Evolutionary conservation across 2,888 invertebrate species (phyloP).

Genomic region (Sinopyrophorus schimmeli): DNA sequence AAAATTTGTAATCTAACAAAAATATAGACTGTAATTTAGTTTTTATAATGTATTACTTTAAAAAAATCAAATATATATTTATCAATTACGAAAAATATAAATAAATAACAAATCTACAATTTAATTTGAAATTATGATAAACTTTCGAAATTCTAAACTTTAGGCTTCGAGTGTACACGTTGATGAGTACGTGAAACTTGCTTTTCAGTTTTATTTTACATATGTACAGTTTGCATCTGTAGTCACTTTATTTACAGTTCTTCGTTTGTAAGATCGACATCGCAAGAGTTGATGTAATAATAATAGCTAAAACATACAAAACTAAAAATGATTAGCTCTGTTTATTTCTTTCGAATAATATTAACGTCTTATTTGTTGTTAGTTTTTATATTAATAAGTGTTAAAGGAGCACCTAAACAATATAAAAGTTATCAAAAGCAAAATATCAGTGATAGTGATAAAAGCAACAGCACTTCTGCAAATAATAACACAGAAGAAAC

Average conservation of each 20-base stretch:
- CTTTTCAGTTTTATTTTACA: slow-evolving; percentile 9
- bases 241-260: slow-evolving; percentile 13
- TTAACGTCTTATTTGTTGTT: neutral
- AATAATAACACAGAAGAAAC: slow-evolving; percentile 7
- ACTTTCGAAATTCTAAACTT: slow-evolving; percentile 2
- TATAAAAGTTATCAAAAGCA: neutral
- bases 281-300: neutral
- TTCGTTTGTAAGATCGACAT: slow-evolving; percentile 10
- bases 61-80: too few relatives aligned
- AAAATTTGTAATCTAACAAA: too few relatives aligned
- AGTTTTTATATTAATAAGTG: slow-evolving; percentile 1
- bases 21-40: too few relatives aligned
- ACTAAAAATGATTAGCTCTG: slow-evolving; percentile 6
- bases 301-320: neutral
- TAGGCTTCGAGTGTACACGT: neutral
- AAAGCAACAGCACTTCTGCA: neutral
- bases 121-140: too few relatives aligned
- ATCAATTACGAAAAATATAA: too few relatives aligned
- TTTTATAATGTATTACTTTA: too few relatives aligned
- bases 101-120: too few relatives aligned
- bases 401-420: slow-evolving; percentile 14
- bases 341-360: neutral
- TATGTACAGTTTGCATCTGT: slow-evolving; percentile 4
- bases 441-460: slow-evolving; percentile 3
- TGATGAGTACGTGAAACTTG: slow-evolving; percentile 3